Evolutionary conservation across 2,797 vertebrate genomes (phyloP).

Genomic region (Sebastes trivittatus): DNA sequence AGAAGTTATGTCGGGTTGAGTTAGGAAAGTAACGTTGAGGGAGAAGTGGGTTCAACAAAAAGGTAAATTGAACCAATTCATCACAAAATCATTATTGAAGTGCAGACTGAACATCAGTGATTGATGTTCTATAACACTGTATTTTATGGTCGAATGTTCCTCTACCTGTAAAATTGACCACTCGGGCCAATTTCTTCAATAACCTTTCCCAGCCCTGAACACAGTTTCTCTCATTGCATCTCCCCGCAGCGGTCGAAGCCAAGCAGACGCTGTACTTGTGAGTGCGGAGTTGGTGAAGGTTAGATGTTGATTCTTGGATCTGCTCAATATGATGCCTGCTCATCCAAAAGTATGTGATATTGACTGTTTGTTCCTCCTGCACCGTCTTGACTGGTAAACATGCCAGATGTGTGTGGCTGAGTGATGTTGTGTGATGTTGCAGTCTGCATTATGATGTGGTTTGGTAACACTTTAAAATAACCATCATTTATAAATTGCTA

Average conservation of each 20-base stretch:
- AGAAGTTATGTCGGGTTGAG: not conserved
- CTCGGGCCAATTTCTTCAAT: not conserved
- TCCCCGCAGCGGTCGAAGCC: not conserved
- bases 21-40: not conserved
- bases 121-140: not conserved
- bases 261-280: not conserved
- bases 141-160: not conserved
- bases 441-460: constrained; percentile 3
- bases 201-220: not conserved
- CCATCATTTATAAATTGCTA: no score
- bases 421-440: not conserved
- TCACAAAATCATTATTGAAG: not conserved
- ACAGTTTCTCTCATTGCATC: constrained; percentile 14
- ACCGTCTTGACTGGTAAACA: constrained; percentile 13
- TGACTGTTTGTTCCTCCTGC: constrained; percentile 41
- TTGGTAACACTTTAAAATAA: not conserved
- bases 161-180: not conserved
- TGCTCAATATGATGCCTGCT: constrained; percentile 40
- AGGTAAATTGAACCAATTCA: not conserved
- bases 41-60: not conserved
- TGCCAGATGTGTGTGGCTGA: constrained; percentile 4
- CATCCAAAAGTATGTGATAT: constrained; percentile 43
- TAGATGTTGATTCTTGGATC: constrained; percentile 38
- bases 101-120: not conserved
- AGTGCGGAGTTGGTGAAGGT: constrained; percentile 15